phyloP scores from a whole-genome alignment of 2,888 invertebrate genomes.

The Bellardia bayeri region DNA sequence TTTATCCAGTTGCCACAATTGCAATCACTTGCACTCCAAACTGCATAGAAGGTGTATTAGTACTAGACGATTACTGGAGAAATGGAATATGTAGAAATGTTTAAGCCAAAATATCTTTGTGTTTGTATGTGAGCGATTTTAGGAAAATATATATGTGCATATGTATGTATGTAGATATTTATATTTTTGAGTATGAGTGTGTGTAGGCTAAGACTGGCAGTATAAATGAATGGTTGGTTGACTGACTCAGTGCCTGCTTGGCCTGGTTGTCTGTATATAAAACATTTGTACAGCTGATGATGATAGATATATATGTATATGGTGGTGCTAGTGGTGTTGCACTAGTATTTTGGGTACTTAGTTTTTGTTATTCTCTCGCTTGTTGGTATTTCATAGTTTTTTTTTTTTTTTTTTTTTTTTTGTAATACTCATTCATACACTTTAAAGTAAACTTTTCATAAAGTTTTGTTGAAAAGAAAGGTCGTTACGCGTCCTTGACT shows the following conservation, averaged over 20 bases:
- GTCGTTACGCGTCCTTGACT: slow-evolving; percentile 67
- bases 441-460: slow-evolving; percentile 53
- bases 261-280: slow-evolving; percentile 26
- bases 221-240: slow-evolving; percentile 54
- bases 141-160: slow-evolving; percentile 28
- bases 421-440: slow-evolving; percentile 4
- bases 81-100: slow-evolving; percentile 11
- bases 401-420: neutral
- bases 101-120: slow-evolving; percentile 34
- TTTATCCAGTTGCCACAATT: slow-evolving; percentile 56
- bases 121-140: slow-evolving; percentile 35
- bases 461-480: slow-evolving; percentile 55
- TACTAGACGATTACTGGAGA: neutral
- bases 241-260: slow-evolving; percentile 47
- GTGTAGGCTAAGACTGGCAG: slow-evolving; percentile 1
- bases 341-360: slow-evolving; percentile 37
- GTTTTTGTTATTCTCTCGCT: neutral
- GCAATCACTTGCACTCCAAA: slow-evolving; percentile 43
- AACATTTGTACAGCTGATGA: slow-evolving; percentile 25
- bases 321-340: neutral
- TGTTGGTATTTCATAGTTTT: neutral
- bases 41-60: slow-evolving; percentile 23
- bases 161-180: neutral
- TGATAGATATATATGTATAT: neutral
- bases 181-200: neutral